A percentile compares a stretch with the other conserved stretches of the same genome.
Evolutionary conservation across 1,140 invertebrate species (phyloP).

Genomic region (Chionoecetes opilio): DNA sequence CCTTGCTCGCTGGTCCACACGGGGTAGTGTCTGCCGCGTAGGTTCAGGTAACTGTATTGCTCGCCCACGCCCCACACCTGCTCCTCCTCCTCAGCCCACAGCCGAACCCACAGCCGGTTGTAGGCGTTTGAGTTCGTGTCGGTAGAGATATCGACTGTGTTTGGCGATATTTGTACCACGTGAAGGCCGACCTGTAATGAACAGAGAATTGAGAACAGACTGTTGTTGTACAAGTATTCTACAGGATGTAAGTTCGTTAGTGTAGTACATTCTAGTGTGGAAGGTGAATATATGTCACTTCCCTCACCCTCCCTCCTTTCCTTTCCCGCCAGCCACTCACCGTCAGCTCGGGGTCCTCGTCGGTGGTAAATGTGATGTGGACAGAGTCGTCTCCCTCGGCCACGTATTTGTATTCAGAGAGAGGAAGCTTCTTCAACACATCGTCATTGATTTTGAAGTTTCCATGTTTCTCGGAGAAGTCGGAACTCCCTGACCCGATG

Average conservation of each 20-base stretch:
- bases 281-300: too few relatives aligned
- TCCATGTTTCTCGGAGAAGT: conserved; percentile 57
- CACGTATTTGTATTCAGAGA: neutral
- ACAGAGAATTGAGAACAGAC: neutral
- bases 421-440: neutral
- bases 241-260: neutral
- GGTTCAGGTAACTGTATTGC: conserved; percentile 83
- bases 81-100: conserved; percentile 80
- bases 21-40: conserved; percentile 82
- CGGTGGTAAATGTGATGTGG: neutral
- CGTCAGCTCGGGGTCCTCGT: neutral
- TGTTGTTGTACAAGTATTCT: neutral
- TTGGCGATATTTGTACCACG: neutral
- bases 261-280: too few relatives aligned
- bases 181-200: neutral
- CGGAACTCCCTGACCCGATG: conserved; percentile 52
- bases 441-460: conserved; percentile 71
- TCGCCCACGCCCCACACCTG: conserved; percentile 83
- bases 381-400: neutral
- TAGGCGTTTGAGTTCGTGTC: neutral
- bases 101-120: conserved; percentile 75
- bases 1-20: conserved; percentile 84
- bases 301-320: too few relatives aligned
- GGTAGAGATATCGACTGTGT: neutral
- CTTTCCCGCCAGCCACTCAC: conserved; percentile 13